Conservation (phyloP, 2,113 vertebrate species). For the Uropsilus gracilis region DNA sequence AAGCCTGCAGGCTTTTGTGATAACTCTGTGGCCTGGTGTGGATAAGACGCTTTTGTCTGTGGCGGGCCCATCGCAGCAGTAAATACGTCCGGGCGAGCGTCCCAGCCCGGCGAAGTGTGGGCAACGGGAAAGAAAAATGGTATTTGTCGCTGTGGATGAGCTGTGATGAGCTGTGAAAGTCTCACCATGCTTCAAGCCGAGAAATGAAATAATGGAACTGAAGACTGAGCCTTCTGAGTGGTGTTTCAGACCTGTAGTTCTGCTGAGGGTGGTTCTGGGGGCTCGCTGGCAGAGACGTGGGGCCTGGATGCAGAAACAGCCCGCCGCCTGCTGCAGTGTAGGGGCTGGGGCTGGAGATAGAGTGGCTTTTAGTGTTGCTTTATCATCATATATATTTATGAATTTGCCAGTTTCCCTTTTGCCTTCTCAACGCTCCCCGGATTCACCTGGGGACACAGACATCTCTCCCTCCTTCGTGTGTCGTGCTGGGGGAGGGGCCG, state of each 20-base stretch:
- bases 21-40: not conserved
- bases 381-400: too few species aligned
- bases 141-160: not conserved
- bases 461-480: too few species aligned
- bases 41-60: not conserved
- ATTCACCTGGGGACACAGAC: not conserved
- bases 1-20: constrained; percentile 12
- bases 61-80: not conserved
- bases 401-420: not conserved
- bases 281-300: not conserved
- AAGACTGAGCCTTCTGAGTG: not conserved
- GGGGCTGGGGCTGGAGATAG: fast-evolving
- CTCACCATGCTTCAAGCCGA: not conserved
- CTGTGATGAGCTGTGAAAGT: not conserved
- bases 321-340: fast-evolving
- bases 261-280: not conserved
- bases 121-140: not conserved
- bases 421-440: not conserved
- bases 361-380: too few species aligned
- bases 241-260: not conserved
- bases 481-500: not conserved
- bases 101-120: not conserved
- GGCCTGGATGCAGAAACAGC: not conserved
- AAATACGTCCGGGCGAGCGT: not conserved
- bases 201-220: not conserved